Evolutionary conservation across 2,888 invertebrate species (phyloP), one percentile per base, ranked within the genome.

Genomic region (Polydrusus cervinus): DNA sequence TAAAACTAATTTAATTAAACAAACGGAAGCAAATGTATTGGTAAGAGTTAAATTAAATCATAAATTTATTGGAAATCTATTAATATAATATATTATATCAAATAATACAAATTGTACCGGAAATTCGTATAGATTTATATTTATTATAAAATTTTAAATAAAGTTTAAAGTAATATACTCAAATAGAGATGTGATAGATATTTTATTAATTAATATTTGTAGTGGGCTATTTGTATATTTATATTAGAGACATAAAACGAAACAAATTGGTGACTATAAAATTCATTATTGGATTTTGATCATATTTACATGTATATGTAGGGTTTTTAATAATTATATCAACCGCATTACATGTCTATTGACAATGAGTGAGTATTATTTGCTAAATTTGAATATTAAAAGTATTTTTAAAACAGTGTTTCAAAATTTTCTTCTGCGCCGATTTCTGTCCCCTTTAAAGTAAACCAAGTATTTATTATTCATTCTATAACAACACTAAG

Each of bases 111-210:
- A 49, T 49, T 6, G 5, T 49, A n/a, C 9, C 18, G 16, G 16
- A 49, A 6, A 49, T 45, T 45, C n/a, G 5, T n/a, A 5, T n/a
- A 45, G 13, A 45, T 45, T 45, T 45, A 45, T 45, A 14, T n/a
- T 45, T n/a, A 45, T 45, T n/a, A 45, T n/a, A 45, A 45, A n/a
- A 45, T 45, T n/a, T 45, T n/a, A 45, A 45, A 45, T 45, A 45
- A n/a, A 13, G n/a, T 45, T 45, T 49, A n/a, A n/a, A 3, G 16
- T 49, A 49, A 16, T 49, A 49, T 16, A 43, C n/a, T 0, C 16
- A 49, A 49, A 49, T 49, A 16, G 47, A 49, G 47, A 16, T 49
- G 9, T 16, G n/a, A 45, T 14, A 13, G n/a, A 49, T 9, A 3
- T 49, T 9, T 49, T 49, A 49, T 16, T 49, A 16, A 49, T 16